phyloP scores from a whole-genome alignment of 2,888 invertebrate species.

The Pyrgus malvae region DNA sequence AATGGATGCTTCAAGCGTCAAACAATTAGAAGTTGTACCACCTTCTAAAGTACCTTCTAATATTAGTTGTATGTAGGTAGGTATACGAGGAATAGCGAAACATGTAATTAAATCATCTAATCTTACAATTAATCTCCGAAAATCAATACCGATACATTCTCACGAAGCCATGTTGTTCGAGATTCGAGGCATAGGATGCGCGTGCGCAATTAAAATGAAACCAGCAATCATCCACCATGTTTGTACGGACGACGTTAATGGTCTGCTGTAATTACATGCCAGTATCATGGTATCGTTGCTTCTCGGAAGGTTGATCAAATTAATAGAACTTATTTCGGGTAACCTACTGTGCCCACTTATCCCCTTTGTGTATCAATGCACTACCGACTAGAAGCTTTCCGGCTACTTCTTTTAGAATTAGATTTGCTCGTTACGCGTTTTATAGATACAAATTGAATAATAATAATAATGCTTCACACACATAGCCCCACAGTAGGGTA shows the following conservation, averaged over 20 bases:
- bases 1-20: no score
- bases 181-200: constrained; percentile 72
- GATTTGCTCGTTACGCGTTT: no score
- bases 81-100: not conserved
- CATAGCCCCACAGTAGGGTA: no score
- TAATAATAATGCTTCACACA: no score
- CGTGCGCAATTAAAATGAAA: constrained; percentile 81
- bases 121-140: constrained; percentile 38
- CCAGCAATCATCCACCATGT: constrained; percentile 81
- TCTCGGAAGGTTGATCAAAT: constrained; percentile 80
- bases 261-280: constrained; percentile 79
- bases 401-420: no score
- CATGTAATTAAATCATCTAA: constrained; percentile 2
- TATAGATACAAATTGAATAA: no score
- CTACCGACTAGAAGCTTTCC: not conserved
- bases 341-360: constrained; percentile 41
- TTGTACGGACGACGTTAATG: constrained; percentile 81
- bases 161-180: constrained; percentile 65
- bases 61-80: no score
- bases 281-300: constrained; percentile 73
- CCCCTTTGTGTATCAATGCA: not conserved
- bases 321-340: constrained; percentile 74
- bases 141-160: constrained; percentile 73
- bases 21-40: no score
- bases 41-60: no score